Evolutionary conservation across 2,888 invertebrate species (phyloP), one percentile per base, ranked within the genome.

Genomic region (Drosophila prolongata): DNA sequence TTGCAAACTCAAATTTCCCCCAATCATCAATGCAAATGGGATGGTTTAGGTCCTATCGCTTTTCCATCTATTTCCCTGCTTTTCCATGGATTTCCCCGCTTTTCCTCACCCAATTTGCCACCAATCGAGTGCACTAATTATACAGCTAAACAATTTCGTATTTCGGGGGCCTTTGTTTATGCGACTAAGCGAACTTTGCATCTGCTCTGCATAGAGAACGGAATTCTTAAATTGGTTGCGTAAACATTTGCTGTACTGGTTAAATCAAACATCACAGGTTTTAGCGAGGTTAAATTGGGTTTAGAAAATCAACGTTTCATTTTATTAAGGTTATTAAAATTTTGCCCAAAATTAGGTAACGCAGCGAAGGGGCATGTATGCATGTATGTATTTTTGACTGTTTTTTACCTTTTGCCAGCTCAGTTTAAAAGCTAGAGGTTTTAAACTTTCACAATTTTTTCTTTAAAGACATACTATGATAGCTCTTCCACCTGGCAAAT

Each of bases 61-160:
- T 30, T 14, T n/a, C 16, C 43, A 42, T 42, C 3, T 3, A 6
- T 2, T 14, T 19, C 8, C 27, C 40, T n/a, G 19, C 16, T 3
- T 19, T 5, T 11, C 24, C 40, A 24, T 4, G 24, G 10, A 6
- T 2, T 14, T 19, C 6, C 27, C 40, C 16, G 19, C 16, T 2
- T 19, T 5, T 11, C 24, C 40, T 27, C 35, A 2, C 37, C 35
- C 19, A 44, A 16, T 50, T 42, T 14, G 37, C 58, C 66, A 56
- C 78, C 72, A 67, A 66, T 70, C 60, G 78, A 54, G 62, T 87
- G 70, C 75, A 81, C 85, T 85, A 85, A 81, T 85, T 81, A 75
- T 79, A 70, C 62, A 24, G 67, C 57, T 46, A 83, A 80, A 75
- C 78, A 77, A 77, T 86, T 77, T 66, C 50, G 62, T 60, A 83